A percentile compares a stretch with the other conserved stretches of the same genome.
These are phyloP conservation scores for Neolamprologus toae DNA, from an alignment of 2,113 vertebrate species.

Conservation along the genomic window DNA sequence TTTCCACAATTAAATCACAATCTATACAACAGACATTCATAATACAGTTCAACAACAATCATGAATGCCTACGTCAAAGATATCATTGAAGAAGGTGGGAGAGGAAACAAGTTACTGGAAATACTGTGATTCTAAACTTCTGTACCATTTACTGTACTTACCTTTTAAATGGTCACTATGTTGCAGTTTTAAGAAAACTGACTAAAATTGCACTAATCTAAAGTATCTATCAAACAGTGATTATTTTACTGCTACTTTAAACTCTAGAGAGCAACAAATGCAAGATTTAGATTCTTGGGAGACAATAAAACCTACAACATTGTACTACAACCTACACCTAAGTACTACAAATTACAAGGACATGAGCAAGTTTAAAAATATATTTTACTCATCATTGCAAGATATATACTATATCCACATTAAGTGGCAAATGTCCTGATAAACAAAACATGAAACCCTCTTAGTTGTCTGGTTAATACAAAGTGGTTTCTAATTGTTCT, in stretches of 20 bases:
- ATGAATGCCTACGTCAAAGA: not conserved
- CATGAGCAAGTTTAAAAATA: not conserved
- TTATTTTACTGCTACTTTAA: not conserved
- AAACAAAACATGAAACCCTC: not conserved
- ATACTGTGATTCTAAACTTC: not conserved
- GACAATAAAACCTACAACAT: not conserved
- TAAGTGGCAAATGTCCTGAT: not conserved
- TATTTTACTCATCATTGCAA: not conserved
- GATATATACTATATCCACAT: not conserved
- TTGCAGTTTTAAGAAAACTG: not conserved
- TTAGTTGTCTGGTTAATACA: not conserved
- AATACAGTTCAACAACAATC: not conserved
- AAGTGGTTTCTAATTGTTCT: not conserved
- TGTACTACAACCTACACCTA: not conserved
- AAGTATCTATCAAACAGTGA: not conserved
- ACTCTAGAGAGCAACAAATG: not conserved
- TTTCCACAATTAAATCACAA: not conserved
- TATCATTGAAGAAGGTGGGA: not conserved
- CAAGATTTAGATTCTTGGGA: not conserved
- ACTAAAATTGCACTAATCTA: not conserved
- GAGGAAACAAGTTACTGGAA: not conserved
- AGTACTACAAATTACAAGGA: not conserved
- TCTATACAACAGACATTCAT: not conserved
- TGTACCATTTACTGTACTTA: not conserved
- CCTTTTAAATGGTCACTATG: not conserved